Evolutionary conservation across 1,140 invertebrate genomes (phyloP).

Genomic region (Papilio xuthus): DNA sequence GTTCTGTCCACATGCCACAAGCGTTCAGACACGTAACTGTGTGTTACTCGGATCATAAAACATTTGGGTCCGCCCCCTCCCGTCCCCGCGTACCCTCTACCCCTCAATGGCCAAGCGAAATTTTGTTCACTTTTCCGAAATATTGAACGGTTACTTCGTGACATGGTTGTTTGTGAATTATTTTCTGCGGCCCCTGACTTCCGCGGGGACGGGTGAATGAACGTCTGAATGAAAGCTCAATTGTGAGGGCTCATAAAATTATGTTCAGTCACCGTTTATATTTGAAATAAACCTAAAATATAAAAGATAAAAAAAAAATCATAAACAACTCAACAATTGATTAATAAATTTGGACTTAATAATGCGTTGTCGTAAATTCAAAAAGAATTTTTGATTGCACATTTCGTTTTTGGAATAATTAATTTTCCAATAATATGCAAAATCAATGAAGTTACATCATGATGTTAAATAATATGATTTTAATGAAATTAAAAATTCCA

Average conservation of each 20-base stretch:
- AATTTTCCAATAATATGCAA: too few relatives aligned
- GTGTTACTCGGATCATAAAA: slow-evolving; percentile 61
- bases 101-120: slow-evolving; percentile 33
- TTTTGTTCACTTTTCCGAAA: slow-evolving; percentile 40
- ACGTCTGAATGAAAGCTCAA: slow-evolving; percentile 27
- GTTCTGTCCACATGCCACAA: slow-evolving; percentile 71
- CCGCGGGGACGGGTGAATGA: slow-evolving; percentile 31
- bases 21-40: slow-evolving; percentile 56
- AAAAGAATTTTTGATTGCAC: too few relatives aligned
- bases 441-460: too few relatives aligned
- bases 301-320: not conserved
- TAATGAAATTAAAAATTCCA: too few relatives aligned
- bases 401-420: too few relatives aligned
- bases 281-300: not conserved
- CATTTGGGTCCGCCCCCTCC: slow-evolving; percentile 47
- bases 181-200: slow-evolving; percentile 36
- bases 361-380: too few relatives aligned
- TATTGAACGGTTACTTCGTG: slow-evolving; percentile 43
- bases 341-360: not conserved
- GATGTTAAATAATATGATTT: too few relatives aligned
- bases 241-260: slow-evolving; percentile 15
- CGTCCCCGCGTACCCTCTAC: not conserved
- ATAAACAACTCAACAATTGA: not conserved
- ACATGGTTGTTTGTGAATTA: slow-evolving; percentile 45
- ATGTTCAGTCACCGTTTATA: slow-evolving; percentile 22